A percentile compares a stretch with the other conserved stretches of the same genome.
Conservation (phyloP, 2,797 vertebrate genomes). For the Lithobates pipiens region DNA sequence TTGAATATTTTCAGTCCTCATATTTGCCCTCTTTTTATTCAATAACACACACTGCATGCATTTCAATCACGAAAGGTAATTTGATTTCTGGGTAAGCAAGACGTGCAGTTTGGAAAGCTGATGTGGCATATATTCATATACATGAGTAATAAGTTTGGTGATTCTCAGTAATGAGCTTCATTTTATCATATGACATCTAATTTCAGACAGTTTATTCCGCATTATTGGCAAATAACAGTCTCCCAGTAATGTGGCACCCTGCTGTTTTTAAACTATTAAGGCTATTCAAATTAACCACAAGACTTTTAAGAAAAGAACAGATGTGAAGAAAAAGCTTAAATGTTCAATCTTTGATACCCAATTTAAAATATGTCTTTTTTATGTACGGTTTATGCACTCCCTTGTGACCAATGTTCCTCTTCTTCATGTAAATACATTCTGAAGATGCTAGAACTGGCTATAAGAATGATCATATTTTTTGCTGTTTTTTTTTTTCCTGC, state of each 20-base stretch:
- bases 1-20: constrained; percentile 30
- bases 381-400: constrained; percentile 31
- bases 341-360: constrained; percentile 54
- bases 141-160: constrained; percentile 53
- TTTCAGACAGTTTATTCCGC: constrained; percentile 57
- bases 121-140: constrained; percentile 60
- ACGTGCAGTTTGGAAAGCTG: constrained; percentile 51
- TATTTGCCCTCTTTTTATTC: constrained; percentile 48
- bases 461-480: background rate
- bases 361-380: constrained; percentile 52
- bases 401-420: background rate
- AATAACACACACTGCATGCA: constrained; percentile 51
- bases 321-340: constrained; percentile 47
- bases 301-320: constrained; percentile 44
- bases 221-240: constrained; percentile 58
- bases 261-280: constrained; percentile 55
- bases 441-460: background rate
- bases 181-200: constrained; percentile 60
- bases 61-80: constrained; percentile 54
- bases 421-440: constrained; percentile 43
- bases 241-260: constrained; percentile 50
- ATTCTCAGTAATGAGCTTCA: constrained; percentile 54
- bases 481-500: constrained; percentile 11
- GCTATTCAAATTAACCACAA: constrained; percentile 50
- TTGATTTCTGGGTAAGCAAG: constrained; percentile 55